phyloP scores from a whole-genome alignment of 2,113 vertebrate genomes.

The Boulengerochromis microlepis region DNA sequence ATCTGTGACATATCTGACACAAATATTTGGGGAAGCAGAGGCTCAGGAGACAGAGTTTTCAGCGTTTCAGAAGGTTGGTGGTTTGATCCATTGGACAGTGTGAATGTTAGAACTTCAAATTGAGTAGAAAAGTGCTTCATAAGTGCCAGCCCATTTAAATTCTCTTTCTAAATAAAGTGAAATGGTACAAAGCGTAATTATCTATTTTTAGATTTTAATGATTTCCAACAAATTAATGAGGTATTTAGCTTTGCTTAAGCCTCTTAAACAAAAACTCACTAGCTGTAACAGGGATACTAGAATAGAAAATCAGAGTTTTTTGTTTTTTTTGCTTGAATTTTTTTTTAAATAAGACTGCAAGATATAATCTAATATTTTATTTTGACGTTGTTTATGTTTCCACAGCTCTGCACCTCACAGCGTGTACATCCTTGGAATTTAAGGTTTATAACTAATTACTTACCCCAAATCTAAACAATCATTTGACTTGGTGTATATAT shows the following conservation, averaged over 20 bases:
- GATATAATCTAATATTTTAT: background rate
- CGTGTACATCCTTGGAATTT: background rate
- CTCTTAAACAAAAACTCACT: background rate
- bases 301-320: background rate
- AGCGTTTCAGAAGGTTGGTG: background rate
- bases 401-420: background rate
- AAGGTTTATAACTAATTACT: background rate
- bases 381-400: background rate
- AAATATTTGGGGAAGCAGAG: background rate
- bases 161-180: background rate
- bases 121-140: background rate
- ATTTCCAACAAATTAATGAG: background rate
- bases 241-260: background rate
- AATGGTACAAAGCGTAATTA: background rate
- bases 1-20: background rate
- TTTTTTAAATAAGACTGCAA: background rate
- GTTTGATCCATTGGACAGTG: background rate
- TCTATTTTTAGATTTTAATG: background rate
- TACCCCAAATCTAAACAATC: background rate
- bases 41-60: background rate
- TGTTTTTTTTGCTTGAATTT: background rate
- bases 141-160: background rate
- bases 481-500: background rate
- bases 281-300: background rate
- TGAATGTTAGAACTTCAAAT: background rate